Base-by-base conservation (phyloP, 2,797 vertebrate species). In the Echiichthys vipera region DNA sequence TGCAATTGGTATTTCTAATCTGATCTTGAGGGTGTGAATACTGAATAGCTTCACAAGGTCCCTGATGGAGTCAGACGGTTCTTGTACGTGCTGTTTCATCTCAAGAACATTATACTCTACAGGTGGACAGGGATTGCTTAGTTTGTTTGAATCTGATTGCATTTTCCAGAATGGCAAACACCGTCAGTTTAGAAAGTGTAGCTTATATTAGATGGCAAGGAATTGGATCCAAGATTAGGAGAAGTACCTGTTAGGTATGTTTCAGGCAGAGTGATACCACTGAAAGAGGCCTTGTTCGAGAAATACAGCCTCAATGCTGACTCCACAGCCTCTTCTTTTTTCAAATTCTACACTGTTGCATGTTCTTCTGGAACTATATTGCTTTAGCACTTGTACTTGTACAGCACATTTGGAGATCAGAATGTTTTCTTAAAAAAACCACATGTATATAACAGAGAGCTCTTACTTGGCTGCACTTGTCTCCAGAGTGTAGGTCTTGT, bases 401-500 rank as follows among this genome's bases (percentile, higher is more conserved):
- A 62, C 54, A 43, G 73, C 74, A 86, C 71, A 82, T 84, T 86
- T 74, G 42, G 25, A 84, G 75, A 81, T 84, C 73, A 80, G 72
- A 55, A 57, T 67, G 78, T 83, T 82, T 74, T 64, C 55, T 27
- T 13, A 65, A 74, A 56, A 73, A 20, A 50, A 72, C 55, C 5
- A 47, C 27, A 55, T 64, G 42, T 46, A 59, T 84, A 85, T 70
- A 82, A 79, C 63, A 78, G 77, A 80, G 75, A 81, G 81, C 82
- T 80, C 95, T 95, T 95, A 97, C 96, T 94, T 96, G 84, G 95
- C 93, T 77, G 95, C 92, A 66, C 95, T 94, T 86, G 95, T 95
- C 94, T 97, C 96, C 75, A 95, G 94, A 81, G 93, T 90, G 89
- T 96, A 98, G 69, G 96, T 98, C 93, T 97, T 98, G 94, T 96